phyloP scores from a whole-genome alignment of 2,797 vertebrate species.

The Bryconaethiops microstoma region DNA sequence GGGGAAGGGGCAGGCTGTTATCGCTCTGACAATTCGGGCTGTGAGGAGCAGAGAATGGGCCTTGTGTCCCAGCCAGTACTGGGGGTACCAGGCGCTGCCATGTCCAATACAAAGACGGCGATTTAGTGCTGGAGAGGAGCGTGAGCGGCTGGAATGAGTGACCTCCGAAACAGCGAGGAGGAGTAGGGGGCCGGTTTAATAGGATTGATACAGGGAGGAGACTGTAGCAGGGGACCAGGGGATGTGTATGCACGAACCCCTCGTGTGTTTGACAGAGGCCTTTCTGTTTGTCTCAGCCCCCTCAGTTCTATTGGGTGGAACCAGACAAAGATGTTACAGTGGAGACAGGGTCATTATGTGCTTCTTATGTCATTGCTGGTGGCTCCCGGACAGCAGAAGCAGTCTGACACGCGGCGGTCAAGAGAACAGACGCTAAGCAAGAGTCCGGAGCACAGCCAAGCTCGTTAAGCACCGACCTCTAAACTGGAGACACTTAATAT shows the following conservation, averaged over 20 bases:
- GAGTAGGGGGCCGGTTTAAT: conserved; percentile 73
- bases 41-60: conserved; percentile 72
- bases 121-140: conserved; percentile 73
- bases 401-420: conserved; percentile 65
- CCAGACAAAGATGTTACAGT: conserved; percentile 65
- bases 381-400: conserved; percentile 67
- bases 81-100: conserved; percentile 73
- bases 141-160: conserved; percentile 71
- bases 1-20: conserved; percentile 67
- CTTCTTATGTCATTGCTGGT: conserved; percentile 70
- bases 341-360: conserved; percentile 61
- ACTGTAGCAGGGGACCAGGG: conserved; percentile 71
- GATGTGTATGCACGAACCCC: conserved; percentile 49
- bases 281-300: conserved; percentile 74
- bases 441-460: conserved; percentile 35
- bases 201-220: conserved; percentile 73
- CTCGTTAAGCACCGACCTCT: conserved; percentile 14
- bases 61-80: conserved; percentile 65
- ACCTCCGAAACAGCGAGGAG: conserved; percentile 76
- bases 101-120: conserved; percentile 72
- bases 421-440: conserved; percentile 63
- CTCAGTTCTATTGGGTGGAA: conserved; percentile 56
- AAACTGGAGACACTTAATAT: conserved; percentile 1
- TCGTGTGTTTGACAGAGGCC: conserved; percentile 73
- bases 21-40: conserved; percentile 74